Conservation (phyloP, 1,140 invertebrate species). For the Agrypnia vestita region DNA sequence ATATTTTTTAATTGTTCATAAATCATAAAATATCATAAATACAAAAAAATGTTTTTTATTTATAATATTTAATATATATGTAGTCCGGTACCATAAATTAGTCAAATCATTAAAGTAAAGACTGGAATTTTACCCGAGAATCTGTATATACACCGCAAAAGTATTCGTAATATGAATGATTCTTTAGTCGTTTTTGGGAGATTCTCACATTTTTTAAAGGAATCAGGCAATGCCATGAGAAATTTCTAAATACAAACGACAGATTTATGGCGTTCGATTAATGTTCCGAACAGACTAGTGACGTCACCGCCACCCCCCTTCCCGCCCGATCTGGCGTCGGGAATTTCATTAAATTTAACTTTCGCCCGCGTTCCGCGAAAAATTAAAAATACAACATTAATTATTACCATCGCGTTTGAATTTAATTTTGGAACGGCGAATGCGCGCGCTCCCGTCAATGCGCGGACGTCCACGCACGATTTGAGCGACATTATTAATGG, state of each 20-base stretch:
- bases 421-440: constrained; percentile 47
- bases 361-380: constrained; percentile 48
- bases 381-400: constrained; percentile 56
- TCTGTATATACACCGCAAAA: background rate
- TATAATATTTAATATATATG: too few relatives aligned
- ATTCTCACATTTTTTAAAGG: background rate
- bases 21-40: too few relatives aligned
- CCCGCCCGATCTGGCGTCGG: constrained; percentile 1
- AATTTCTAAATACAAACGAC: background rate
- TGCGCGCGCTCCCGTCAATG: constrained; percentile 45
- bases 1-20: too few relatives aligned
- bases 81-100: background rate
- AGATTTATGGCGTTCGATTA: constrained; percentile 18
- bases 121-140: background rate
- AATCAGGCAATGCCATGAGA: background rate
- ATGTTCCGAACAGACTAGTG: constrained; percentile 12
- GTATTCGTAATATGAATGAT: background rate
- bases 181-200: background rate
- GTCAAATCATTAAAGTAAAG: background rate
- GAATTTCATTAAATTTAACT: constrained; percentile 50
- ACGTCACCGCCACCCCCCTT: background rate
- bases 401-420: constrained; percentile 49
- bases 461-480: constrained; percentile 43
- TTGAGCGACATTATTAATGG: constrained; percentile 42
- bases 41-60: too few relatives aligned